A percentile compares a stretch with the other conserved stretches of the same genome.
These are phyloP conservation scores for Hirtodrosophila trivittata DNA, from an alignment of 2,888 invertebrate genomes.

Conservation along the genomic window DNA sequence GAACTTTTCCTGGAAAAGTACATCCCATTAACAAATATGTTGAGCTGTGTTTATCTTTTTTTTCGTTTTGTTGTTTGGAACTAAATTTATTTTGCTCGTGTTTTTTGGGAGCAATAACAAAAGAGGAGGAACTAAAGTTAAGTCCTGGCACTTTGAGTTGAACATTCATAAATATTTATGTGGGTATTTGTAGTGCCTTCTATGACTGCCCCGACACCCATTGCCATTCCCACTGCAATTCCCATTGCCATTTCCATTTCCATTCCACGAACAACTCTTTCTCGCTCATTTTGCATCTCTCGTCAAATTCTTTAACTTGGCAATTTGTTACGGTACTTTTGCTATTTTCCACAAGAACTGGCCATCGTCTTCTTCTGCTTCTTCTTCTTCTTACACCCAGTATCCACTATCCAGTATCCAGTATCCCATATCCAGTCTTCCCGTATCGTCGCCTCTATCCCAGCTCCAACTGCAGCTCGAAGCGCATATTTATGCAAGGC, in stretches of 20 bases:
- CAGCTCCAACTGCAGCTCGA: constrained; percentile 18
- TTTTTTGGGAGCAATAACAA: neutral
- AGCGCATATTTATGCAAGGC: constrained; percentile 66
- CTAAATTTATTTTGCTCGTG: constrained; percentile 2
- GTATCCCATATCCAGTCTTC: constrained; percentile 5
- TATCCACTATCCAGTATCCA: constrained; percentile 1
- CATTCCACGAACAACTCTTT: constrained; percentile 60
- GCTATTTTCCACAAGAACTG: constrained; percentile 32
- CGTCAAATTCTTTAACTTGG: constrained; percentile 66
- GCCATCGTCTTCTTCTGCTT: neutral
- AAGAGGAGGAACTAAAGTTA: constrained; percentile 4
- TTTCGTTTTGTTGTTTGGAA: constrained; percentile 28
- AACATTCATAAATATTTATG: constrained; percentile 70
- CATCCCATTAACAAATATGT: too few relatives aligned
- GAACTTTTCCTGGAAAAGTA: too few relatives aligned
- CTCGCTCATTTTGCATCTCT: constrained; percentile 55
- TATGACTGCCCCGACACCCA: constrained; percentile 28
- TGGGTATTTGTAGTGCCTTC: constrained; percentile 29
- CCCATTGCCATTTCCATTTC: constrained; percentile 28
- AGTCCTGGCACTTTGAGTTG: constrained; percentile 43
- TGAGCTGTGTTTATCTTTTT: neutral
- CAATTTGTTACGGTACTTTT: constrained; percentile 75
- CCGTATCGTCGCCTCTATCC: constrained; percentile 2
- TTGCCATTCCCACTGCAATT: constrained; percentile 28
- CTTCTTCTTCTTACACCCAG: neutral